Base-by-base conservation (phyloP, 2,888 invertebrate genomes). In the Lutraria lutraria region DNA sequence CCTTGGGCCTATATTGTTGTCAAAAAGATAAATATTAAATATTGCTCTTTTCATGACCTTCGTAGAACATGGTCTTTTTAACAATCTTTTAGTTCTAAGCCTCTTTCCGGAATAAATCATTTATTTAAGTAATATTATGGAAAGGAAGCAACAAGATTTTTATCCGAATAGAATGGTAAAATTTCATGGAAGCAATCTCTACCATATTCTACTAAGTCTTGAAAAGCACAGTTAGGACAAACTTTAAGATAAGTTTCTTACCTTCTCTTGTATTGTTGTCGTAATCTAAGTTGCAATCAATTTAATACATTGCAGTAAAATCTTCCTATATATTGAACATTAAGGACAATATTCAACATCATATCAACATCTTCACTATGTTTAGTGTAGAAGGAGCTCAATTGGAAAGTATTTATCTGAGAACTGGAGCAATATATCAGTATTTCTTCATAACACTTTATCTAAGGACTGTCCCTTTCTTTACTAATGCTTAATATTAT, bases 211-310 rank as follows among this genome's bases (percentile, higher is more conserved):
- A 53, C 54, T 29, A 53, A 82, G 83, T 83, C 83, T 52, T 83
- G 83, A 83, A 83, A 83, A 83, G 83, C 83, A 83, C 83, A 83
- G 83, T 63, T 25, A 31, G 63, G 25, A 21, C 21, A n/a, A 12
- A 8, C n/a, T 25, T 68, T 68, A 43, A 8, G 2, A 4, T 43
- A 68, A 25, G 63, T 68, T 68, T 68, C 63, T 68, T 68, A 68
- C 63, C 63, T 68, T 3, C 13, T 68, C 8, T n/a, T n/a, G n/a
- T n/a, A n/a, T n/a, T n/a, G n/a, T 4, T 8, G n/a, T 25, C 12
- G 63, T 68, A 12, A 68, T 68, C 63, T 13, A n/a, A 68, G 63
- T 25, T 68, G 63, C 21, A 68, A 1, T 16, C 2, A 43, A 43
- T 43, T 43, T 4, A 56, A 8, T 2, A 19, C 2, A 56, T 13